Conservation (phyloP, 2,888 invertebrate genomes). For the Dicyrtomina minuta region DNA sequence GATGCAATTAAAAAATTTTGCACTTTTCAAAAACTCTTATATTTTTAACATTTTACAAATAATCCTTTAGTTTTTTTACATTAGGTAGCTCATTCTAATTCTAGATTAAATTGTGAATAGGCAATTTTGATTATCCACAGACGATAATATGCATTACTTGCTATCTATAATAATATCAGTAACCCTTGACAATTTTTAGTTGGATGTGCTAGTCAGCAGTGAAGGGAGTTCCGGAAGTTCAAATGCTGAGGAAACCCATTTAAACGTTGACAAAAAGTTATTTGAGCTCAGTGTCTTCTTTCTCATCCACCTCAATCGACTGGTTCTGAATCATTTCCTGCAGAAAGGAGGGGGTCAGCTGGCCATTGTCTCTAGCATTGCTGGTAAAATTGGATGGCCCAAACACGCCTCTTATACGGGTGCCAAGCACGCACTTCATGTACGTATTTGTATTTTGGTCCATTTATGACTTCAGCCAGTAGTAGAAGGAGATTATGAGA, state of each 20-base stretch:
- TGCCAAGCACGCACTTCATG: conserved; percentile 75
- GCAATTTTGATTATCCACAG: background rate
- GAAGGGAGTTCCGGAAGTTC: conserved; percentile 78
- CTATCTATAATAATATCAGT: background rate
- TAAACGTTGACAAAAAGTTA: conserved; percentile 68
- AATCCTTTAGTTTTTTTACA: too few species aligned
- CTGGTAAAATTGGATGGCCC: conserved; percentile 69
- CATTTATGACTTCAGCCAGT: too few species aligned
- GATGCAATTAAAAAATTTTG: too few species aligned
- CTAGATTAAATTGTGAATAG: too few species aligned
- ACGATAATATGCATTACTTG: too few species aligned
- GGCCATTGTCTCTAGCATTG: conserved; percentile 72
- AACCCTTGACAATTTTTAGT: conserved; percentile 54
- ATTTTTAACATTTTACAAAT: too few species aligned
- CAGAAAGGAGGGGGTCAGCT: conserved; percentile 65
- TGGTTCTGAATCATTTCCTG: conserved; percentile 68
- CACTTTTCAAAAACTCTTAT: too few species aligned
- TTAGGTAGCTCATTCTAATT: too few species aligned
- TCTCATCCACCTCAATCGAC: conserved; percentile 68
- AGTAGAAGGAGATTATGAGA: too few species aligned
- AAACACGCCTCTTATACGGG: conserved; percentile 71
- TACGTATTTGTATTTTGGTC: too few species aligned
- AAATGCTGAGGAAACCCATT: conserved; percentile 68
- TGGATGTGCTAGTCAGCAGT: conserved; percentile 78
- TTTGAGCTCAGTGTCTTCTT: conserved; percentile 76